Percentiles rank a stretch among this genome's conserved stretches.
These are phyloP conservation scores for Pseudomyrmex gracilis DNA, from an alignment of 1,140 invertebrate genomes.

Conservation along the genomic window DNA sequence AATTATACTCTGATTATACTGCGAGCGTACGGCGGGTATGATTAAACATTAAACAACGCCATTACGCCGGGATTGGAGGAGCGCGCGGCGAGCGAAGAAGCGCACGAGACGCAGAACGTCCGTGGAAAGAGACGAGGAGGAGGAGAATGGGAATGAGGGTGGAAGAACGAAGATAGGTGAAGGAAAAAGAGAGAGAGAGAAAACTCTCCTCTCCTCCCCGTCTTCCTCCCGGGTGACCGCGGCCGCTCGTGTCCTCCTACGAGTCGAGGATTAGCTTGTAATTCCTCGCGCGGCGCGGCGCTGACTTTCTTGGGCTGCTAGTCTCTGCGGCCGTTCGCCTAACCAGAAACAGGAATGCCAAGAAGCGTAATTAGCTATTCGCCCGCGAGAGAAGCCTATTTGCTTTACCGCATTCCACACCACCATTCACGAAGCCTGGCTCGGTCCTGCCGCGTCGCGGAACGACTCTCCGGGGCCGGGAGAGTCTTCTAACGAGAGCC, in stretches of 20 bases:
- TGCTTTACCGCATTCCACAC: constrained; percentile 84
- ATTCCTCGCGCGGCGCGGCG: constrained; percentile 74
- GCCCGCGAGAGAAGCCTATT: constrained; percentile 81
- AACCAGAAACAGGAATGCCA: constrained; percentile 85
- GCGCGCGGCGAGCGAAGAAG: constrained; percentile 43
- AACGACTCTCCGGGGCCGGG: constrained; percentile 40
- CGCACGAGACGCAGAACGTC: constrained; percentile 37
- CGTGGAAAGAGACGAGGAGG: constrained; percentile 30
- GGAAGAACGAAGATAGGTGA: constrained; percentile 10
- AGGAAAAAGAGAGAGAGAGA: constrained; percentile 29
- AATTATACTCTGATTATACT: constrained; percentile 85
- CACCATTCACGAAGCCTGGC: constrained; percentile 75
- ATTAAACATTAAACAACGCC: constrained; percentile 86
- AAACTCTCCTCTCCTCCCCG: constrained; percentile 5
- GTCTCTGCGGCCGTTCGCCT: constrained; percentile 69
- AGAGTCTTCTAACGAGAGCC: constrained; percentile 47
- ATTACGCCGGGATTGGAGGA: constrained; percentile 75
- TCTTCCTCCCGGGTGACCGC: constrained; percentile 78
- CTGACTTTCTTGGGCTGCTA: constrained; percentile 11
- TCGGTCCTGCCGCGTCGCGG: constrained; percentile 48
- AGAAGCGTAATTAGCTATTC: constrained; percentile 85
- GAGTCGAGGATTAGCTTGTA: constrained; percentile 84
- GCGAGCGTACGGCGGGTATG: constrained; percentile 80
- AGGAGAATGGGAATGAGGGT: constrained; percentile 10
- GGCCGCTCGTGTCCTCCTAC: constrained; percentile 84